Conservation (phyloP, 2,797 vertebrate genomes). For the Buceros bicornis region DNA sequence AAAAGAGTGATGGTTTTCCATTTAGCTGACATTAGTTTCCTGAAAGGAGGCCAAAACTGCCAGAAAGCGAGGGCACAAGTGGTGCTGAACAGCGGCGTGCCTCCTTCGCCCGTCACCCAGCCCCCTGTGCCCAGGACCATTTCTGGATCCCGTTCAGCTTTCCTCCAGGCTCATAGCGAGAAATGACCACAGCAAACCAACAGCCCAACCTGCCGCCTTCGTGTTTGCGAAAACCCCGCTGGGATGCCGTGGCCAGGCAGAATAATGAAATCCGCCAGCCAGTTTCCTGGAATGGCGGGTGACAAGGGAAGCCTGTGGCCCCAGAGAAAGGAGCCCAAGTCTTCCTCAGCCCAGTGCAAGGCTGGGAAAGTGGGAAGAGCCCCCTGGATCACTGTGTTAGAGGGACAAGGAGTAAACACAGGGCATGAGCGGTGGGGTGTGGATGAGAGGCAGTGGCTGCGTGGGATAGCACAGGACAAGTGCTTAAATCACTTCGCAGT, state of each 20-base stretch:
- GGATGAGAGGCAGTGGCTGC: background rate
- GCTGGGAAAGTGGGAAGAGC: background rate
- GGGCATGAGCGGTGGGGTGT: fast-evolving
- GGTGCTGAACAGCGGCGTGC: background rate
- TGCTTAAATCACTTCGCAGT: background rate
- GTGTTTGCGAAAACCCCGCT: background rate
- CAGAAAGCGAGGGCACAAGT: fast-evolving
- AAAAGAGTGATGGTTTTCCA: background rate
- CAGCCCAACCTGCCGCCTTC: background rate
- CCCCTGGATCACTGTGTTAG: fast-evolving
- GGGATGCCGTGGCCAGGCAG: fast-evolving
- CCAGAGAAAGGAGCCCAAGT: fast-evolving
- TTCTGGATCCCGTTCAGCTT: background rate
- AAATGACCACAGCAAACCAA: background rate
- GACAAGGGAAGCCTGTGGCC: fast-evolving
- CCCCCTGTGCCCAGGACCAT: fast-evolving
- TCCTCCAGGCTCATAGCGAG: background rate
- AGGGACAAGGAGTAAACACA: background rate
- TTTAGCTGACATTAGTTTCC: background rate
- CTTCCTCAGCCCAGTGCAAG: fast-evolving
- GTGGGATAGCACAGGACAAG: background rate
- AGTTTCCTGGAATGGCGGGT: background rate
- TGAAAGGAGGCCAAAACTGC: background rate
- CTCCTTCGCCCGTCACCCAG: background rate
- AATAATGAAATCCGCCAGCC: fast-evolving